These are phyloP conservation scores for Hedychridium roseum DNA, from an alignment of 2,888 invertebrate species.

Conservation along the genomic window DNA sequence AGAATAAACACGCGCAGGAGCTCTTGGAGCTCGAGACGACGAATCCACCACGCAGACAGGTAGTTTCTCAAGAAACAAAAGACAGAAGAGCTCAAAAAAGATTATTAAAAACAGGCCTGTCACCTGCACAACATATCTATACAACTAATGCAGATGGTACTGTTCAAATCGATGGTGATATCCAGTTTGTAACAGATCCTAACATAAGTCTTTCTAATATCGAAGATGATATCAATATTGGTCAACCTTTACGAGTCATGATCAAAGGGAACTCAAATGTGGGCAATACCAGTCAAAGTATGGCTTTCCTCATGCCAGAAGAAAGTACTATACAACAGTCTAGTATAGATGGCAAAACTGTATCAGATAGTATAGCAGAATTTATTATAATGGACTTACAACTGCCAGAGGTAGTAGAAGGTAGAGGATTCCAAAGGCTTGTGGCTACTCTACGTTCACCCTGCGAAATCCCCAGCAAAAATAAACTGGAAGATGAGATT, in stretches of 20 bases:
- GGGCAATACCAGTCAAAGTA: conserved; percentile 44
- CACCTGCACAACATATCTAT: conserved; percentile 56
- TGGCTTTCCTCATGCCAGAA: conserved; percentile 55
- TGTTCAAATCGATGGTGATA: conserved; percentile 61
- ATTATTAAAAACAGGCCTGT: conserved; percentile 49
- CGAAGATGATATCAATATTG: conserved; percentile 54
- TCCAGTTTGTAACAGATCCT: conserved; percentile 61
- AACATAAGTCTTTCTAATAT: conserved; percentile 53
- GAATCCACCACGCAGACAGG: conserved; percentile 53
- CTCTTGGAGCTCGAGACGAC: conserved; percentile 57
- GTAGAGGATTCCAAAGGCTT: conserved; percentile 64
- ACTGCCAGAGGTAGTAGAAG: conserved; percentile 64
- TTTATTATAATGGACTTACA: conserved; percentile 65
- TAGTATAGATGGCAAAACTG: conserved; percentile 56
- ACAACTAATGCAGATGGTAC: conserved; percentile 61
- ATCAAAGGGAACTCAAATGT: conserved; percentile 43
- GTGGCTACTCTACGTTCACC: conserved; percentile 63
- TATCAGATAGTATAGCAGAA: conserved; percentile 64
- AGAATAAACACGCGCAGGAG: conserved; percentile 64
- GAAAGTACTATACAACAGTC: conserved; percentile 48
- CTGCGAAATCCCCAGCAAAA: conserved; percentile 65
- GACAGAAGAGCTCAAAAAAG: conserved; percentile 55
- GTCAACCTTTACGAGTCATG: conserved; percentile 50
- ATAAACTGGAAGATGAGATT: conserved; percentile 63
- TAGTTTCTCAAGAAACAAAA: conserved; percentile 51